phyloP scores from a whole-genome alignment of 2,888 invertebrate genomes.

The Tachina lurida region DNA sequence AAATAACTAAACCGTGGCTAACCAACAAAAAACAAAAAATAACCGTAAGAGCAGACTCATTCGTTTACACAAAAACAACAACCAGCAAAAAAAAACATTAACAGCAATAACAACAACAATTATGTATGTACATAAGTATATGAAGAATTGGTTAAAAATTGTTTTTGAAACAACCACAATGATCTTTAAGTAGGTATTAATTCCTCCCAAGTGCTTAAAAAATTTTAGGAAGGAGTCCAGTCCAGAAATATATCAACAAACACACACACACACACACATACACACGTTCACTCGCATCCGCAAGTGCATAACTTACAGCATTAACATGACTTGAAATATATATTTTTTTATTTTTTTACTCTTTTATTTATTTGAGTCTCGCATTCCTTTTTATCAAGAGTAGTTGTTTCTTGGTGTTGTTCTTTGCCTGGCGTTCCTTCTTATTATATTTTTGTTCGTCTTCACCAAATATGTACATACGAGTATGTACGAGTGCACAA shows the following conservation, averaged over 20 bases:
- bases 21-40: background rate
- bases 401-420: constrained; percentile 26
- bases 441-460: constrained; percentile 3
- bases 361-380: constrained; percentile 47
- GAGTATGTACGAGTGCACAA: background rate
- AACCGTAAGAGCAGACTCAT: constrained; percentile 1
- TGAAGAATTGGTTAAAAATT: constrained; percentile 46
- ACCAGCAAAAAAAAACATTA: background rate
- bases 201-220: constrained; percentile 75
- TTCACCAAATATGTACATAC: background rate
- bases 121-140: background rate
- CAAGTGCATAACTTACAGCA: constrained; percentile 30
- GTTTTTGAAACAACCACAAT: constrained; percentile 55
- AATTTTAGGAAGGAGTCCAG: constrained; percentile 20
- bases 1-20: constrained; percentile 11
- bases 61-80: constrained; percentile 5
- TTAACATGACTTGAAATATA: constrained; percentile 61
- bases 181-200: constrained; percentile 80
- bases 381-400: constrained; percentile 51
- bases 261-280: constrained; percentile 9
- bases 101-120: constrained; percentile 20
- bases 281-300: background rate
- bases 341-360: constrained; percentile 34
- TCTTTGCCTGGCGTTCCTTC: background rate
- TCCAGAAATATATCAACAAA: background rate